A percentile compares a stretch with the other conserved stretches of the same genome.
phyloP scores from a whole-genome alignment of 2,113 vertebrate genomes.

The Dasyprocta punctata region DNA sequence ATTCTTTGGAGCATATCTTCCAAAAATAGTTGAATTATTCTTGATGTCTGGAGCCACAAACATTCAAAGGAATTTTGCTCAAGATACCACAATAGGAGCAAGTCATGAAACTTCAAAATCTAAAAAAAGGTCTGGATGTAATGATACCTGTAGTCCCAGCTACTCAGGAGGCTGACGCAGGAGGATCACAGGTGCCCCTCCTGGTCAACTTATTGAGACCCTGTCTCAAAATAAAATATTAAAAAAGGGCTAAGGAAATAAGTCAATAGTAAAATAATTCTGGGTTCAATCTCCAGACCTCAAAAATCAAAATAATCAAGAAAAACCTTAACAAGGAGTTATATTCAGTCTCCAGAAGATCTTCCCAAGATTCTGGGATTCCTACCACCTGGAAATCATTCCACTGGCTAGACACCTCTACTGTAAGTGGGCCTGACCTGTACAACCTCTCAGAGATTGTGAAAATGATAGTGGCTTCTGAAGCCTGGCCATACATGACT shows the following conservation, averaged over 20 bases:
- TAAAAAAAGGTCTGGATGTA: not conserved
- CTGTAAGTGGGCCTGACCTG: not conserved
- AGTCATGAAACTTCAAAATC: not conserved
- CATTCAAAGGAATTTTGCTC: not conserved
- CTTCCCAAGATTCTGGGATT: not conserved
- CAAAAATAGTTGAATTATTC: not conserved
- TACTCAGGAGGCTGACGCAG: not conserved
- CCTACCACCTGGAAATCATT: not conserved
- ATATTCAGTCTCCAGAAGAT: not conserved
- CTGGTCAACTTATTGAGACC: not conserved
- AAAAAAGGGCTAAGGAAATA: not conserved
- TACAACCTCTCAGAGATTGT: not conserved
- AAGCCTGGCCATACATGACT: not conserved
- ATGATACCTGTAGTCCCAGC: not conserved
- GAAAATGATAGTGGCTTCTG: not conserved
- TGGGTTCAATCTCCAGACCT: not conserved
- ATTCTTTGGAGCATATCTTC: conserved; percentile 23
- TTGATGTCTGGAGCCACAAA: not conserved
- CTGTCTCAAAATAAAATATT: not conserved
- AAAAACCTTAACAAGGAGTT: not conserved
- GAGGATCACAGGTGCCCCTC: not conserved
- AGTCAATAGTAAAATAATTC: not conserved
- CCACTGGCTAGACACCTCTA: not conserved
- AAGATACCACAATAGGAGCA: not conserved
- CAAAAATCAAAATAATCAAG: not conserved